These are phyloP conservation scores for Dasyornis broadbenti DNA, from an alignment of 2,113 vertebrate species.

Conservation along the genomic window DNA sequence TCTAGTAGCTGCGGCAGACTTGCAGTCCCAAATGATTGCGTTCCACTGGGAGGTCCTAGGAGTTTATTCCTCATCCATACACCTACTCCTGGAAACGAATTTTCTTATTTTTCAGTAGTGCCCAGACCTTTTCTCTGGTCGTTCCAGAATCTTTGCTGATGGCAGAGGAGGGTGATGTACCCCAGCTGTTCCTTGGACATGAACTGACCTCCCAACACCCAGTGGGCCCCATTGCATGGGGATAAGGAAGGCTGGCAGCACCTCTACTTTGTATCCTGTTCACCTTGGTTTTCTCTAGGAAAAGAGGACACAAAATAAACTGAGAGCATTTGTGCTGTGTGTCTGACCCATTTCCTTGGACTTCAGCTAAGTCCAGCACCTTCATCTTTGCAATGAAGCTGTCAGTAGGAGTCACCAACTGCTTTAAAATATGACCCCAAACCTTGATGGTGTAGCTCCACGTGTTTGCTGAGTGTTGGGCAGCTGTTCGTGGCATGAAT, in stretches of 20 bases:
- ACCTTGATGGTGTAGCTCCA: background rate
- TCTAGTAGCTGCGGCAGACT: background rate
- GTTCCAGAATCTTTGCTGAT: background rate
- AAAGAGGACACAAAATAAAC: background rate
- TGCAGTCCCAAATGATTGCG: background rate
- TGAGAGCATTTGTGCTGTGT: background rate
- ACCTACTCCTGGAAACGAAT: background rate
- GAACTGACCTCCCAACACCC: background rate
- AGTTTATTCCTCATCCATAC: background rate
- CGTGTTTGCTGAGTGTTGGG: fast-evolving
- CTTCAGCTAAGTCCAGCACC: background rate
- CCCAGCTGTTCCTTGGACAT: background rate
- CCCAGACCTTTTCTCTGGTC: background rate
- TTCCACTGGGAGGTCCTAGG: background rate
- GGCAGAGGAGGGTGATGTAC: background rate
- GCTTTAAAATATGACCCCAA: background rate
- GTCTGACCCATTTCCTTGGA: fast-evolving
- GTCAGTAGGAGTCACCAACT: background rate
- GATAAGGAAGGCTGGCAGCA: background rate
- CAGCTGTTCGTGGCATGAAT: background rate
- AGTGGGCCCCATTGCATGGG: background rate
- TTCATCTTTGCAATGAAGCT: background rate
- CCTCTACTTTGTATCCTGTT: background rate
- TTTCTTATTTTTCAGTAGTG: background rate
- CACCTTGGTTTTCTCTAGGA: background rate